phyloP scores from a whole-genome alignment of 2,797 vertebrate genomes.

The Leptoclinus maculatus region DNA sequence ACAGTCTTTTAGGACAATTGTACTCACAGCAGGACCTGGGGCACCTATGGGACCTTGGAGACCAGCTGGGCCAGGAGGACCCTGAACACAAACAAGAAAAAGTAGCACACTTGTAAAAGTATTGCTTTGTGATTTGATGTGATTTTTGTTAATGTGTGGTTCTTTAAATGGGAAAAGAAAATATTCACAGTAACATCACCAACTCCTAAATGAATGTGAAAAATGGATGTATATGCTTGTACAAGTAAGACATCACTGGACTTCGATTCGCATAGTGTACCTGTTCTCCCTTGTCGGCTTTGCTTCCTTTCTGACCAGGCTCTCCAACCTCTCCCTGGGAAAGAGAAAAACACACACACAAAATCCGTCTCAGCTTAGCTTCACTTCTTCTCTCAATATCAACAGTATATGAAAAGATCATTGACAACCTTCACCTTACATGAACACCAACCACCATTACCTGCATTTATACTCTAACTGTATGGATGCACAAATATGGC shows the following conservation, averaged over 20 bases:
- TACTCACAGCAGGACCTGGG: conserved; percentile 97
- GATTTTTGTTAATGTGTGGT: not conserved
- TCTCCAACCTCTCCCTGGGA: conserved; percentile 97
- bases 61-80: conserved; percentile 95
- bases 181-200: not conserved
- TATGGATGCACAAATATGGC: not conserved
- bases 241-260: not conserved
- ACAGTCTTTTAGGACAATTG: not conserved
- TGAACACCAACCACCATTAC: conserved; percentile 18
- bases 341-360: conserved; percentile 56
- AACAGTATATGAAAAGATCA: conserved; percentile 23
- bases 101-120: not conserved
- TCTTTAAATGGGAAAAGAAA: not conserved
- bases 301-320: conserved; percentile 97
- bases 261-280: conserved; percentile 77
- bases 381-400: conserved; percentile 20
- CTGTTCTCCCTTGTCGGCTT: conserved; percentile 98
- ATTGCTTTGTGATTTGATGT: not conserved
- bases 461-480: not conserved
- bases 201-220: not conserved
- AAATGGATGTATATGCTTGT: not conserved
- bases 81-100: conserved; percentile 79
- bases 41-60: conserved; percentile 96
- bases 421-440: not conserved
- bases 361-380: not conserved